phyloP scores from a whole-genome alignment of 2,888 invertebrate genomes.

The Nysson spinosus region DNA sequence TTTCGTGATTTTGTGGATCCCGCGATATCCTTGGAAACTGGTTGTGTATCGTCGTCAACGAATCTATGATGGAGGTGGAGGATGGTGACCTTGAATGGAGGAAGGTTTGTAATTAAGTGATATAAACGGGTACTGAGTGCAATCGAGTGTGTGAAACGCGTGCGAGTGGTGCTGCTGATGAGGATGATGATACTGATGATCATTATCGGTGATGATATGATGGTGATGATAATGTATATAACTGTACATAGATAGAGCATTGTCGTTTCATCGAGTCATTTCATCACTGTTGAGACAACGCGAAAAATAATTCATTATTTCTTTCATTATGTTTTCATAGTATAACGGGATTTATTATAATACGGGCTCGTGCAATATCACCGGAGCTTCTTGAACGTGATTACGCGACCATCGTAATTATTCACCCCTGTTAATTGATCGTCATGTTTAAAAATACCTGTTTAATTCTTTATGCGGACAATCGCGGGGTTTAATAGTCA shows the following conservation, averaged over 20 bases:
- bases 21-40: constrained; percentile 20
- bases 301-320: constrained; percentile 59
- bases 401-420: no score
- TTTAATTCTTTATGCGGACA: no score
- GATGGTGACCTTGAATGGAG: constrained; percentile 15
- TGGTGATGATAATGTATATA: constrained; percentile 69
- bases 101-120: constrained; percentile 53
- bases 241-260: constrained; percentile 70
- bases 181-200: constrained; percentile 40
- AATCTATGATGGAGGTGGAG: constrained; percentile 36
- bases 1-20: no score
- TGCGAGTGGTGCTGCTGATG: constrained; percentile 26
- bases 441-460: no score
- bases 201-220: constrained; percentile 27
- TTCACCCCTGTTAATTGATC: no score
- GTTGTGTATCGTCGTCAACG: constrained; percentile 56
- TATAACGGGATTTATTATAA: constrained; percentile 56
- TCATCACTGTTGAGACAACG: constrained; percentile 52
- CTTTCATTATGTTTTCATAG: constrained; percentile 70
- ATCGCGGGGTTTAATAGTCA: no score
- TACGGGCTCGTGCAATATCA: constrained; percentile 71
- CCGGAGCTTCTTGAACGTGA: constrained; percentile 17
- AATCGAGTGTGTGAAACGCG: constrained; percentile 24
- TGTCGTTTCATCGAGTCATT: constrained; percentile 66
- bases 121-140: constrained; percentile 25